Conservation (phyloP, 2,888 invertebrate genomes). For the Drosophila stalkeri region DNA sequence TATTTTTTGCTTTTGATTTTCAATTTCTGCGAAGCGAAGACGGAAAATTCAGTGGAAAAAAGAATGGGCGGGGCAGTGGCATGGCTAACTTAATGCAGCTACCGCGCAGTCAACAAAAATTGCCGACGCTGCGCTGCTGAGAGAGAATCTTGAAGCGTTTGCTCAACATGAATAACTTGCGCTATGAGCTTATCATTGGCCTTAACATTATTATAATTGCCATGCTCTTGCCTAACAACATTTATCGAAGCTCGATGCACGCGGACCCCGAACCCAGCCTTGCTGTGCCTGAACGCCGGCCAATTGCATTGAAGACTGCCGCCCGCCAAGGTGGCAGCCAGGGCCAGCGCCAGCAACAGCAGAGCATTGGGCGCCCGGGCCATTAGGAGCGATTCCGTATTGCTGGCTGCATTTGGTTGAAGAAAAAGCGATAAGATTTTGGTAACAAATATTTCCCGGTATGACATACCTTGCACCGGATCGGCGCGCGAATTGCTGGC, state of each 20-base stretch:
- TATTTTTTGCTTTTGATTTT: slow-evolving; percentile 30
- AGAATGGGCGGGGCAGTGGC: slow-evolving; percentile 61
- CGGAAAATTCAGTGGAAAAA: slow-evolving; percentile 63
- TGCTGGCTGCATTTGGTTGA: slow-evolving; percentile 85
- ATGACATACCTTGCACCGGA: slow-evolving; percentile 89
- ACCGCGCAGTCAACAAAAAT: slow-evolving; percentile 68
- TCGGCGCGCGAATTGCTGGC: slow-evolving; percentile 88
- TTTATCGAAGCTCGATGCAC: slow-evolving; percentile 32
- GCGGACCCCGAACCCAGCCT: slow-evolving; percentile 26
- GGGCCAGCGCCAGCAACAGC: slow-evolving; percentile 72
- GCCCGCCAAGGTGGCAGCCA: slow-evolving; percentile 67
- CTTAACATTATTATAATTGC: slow-evolving; percentile 6
- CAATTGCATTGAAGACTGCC: slow-evolving; percentile 35
- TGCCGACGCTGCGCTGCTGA: slow-evolving; percentile 37
- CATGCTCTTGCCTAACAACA: slow-evolving; percentile 10
- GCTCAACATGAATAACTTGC: not conserved
- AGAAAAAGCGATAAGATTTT: slow-evolving; percentile 85
- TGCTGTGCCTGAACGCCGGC: slow-evolving; percentile 47
- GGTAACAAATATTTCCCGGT: slow-evolving; percentile 85
- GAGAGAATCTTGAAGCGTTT: slow-evolving; percentile 7
- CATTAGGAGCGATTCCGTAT: slow-evolving; percentile 78
- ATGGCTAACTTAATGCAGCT: slow-evolving; percentile 70
- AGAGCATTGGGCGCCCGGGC: slow-evolving; percentile 74
- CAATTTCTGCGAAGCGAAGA: slow-evolving; percentile 68
- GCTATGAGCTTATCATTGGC: slow-evolving; percentile 19